Percentiles rank a stretch among this genome's conserved stretches.
Evolutionary conservation across 2,888 invertebrate species (phyloP).

Genomic region (Drosophila tanythrix): DNA sequence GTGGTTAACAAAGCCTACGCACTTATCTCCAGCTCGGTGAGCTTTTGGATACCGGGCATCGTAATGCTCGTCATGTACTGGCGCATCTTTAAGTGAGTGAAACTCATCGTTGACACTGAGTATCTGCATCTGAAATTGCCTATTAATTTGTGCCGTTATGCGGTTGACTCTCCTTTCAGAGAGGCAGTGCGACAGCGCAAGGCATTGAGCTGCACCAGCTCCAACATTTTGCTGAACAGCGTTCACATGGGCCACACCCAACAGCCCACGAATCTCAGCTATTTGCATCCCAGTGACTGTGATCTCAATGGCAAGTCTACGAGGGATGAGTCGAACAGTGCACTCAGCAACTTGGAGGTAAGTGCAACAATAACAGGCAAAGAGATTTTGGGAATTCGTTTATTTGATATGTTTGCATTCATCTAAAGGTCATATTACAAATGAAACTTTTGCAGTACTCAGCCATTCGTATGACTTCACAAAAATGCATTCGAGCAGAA

Average conservation of each 20-base stretch:
- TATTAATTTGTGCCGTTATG: slow-evolving; percentile 30
- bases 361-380: slow-evolving; percentile 27
- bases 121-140: slow-evolving; percentile 9
- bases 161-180: slow-evolving; percentile 78
- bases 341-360: slow-evolving; percentile 85
- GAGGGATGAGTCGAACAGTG: slow-evolving; percentile 84
- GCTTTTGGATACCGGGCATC: slow-evolving; percentile 96
- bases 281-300: slow-evolving; percentile 87
- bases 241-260: slow-evolving; percentile 93
- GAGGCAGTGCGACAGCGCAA: slow-evolving; percentile 93
- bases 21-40: slow-evolving; percentile 94
- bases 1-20: slow-evolving; percentile 95
- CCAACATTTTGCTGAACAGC: slow-evolving; percentile 93
- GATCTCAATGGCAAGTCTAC: slow-evolving; percentile 85
- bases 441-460: not conserved
- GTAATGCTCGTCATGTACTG: slow-evolving; percentile 97
- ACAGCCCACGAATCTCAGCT: slow-evolving; percentile 88
- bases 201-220: slow-evolving; percentile 93
- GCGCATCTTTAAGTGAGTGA: slow-evolving; percentile 88
- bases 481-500: not conserved
- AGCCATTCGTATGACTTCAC: not conserved
- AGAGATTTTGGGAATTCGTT: not conserved
- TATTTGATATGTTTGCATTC: not conserved
- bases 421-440: slow-evolving; percentile 1
- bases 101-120: not conserved